These are phyloP conservation scores for Cherax quadricarinatus DNA, from an alignment of 1,140 invertebrate species.

Conservation along the genomic window DNA sequence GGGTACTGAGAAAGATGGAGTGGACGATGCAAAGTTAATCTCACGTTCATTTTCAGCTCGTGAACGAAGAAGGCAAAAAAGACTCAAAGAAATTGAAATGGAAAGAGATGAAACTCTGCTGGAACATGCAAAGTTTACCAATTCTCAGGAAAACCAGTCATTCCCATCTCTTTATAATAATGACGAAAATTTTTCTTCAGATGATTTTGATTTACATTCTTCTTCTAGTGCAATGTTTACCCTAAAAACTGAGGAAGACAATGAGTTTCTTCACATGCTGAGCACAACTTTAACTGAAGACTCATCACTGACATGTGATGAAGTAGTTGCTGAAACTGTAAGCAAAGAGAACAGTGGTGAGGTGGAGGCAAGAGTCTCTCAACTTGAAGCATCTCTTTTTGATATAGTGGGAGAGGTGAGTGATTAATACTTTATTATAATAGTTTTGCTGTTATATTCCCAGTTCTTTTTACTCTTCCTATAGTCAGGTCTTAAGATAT, in stretches of 20 bases:
- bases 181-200: neutral
- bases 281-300: constrained; percentile 27
- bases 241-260: neutral
- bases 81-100: neutral
- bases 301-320: neutral
- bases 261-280: constrained; percentile 22
- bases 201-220: neutral
- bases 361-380: constrained; percentile 11
- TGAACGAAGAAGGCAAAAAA: constrained; percentile 41
- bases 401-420: constrained; percentile 1
- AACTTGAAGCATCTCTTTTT: constrained; percentile 13
- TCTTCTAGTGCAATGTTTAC: neutral
- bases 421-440: neutral
- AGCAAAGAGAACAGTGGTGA: neutral
- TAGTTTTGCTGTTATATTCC: too few species aligned
- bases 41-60: constrained; percentile 9
- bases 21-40: neutral
- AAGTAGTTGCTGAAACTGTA: neutral
- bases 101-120: neutral
- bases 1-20: neutral
- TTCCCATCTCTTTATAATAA: neutral
- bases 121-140: neutral
- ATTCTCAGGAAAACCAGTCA: neutral
- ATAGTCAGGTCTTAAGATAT: too few species aligned
- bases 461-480: too few species aligned